A percentile compares a stretch with the other conserved stretches of the same genome.
These are phyloP conservation scores for Aspidapion aeneum DNA, from an alignment of 2,888 invertebrate genomes.

Conservation along the genomic window DNA sequence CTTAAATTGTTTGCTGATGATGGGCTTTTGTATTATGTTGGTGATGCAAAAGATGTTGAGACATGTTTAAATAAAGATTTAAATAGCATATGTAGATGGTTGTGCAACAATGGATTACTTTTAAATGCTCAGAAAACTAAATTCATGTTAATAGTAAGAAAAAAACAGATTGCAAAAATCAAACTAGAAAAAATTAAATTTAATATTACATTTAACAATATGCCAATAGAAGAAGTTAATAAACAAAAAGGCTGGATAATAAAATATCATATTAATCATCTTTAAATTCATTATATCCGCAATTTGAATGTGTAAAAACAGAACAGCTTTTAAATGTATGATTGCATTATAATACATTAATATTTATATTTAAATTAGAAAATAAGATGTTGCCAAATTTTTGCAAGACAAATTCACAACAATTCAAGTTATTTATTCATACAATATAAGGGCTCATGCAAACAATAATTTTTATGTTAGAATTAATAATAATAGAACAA, in stretches of 20 bases:
- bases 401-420: background rate
- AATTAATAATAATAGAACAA: background rate
- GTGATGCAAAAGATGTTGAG: background rate
- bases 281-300: too few relatives aligned
- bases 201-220: background rate
- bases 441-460: background rate
- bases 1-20: background rate
- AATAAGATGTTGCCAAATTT: background rate
- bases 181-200: background rate
- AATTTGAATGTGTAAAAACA: background rate
- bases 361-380: background rate
- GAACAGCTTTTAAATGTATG: background rate
- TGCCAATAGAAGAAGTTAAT: background rate
- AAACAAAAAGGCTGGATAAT: background rate
- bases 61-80: background rate
- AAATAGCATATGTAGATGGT: background rate
- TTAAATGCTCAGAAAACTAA: background rate
- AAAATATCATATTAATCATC: too few relatives aligned
- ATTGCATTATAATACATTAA: background rate
- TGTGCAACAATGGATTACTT: background rate
- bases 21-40: background rate
- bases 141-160: background rate
- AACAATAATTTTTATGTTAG: background rate
- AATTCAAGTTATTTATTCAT: background rate
- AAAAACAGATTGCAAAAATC: background rate